Evolutionary conservation across 2,797 vertebrate species (phyloP).

Genomic region (Rhincodon typus): DNA sequence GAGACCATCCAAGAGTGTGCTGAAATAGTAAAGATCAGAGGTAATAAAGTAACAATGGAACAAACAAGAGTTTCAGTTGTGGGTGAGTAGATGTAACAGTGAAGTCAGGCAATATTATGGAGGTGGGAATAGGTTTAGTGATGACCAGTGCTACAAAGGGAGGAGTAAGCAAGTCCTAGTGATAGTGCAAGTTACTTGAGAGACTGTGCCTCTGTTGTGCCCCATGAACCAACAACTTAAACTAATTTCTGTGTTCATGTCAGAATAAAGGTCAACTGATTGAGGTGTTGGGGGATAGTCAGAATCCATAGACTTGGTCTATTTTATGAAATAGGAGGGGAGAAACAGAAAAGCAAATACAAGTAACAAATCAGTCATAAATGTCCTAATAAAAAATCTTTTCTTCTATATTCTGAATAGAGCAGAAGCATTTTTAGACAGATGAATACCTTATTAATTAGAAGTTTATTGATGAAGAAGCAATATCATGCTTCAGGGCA

Average conservation of each 20-base stretch:
- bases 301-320: background rate
- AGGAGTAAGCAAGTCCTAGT: no score
- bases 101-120: no score
- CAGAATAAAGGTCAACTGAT: background rate
- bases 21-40: no score
- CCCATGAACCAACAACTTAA: background rate
- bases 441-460: background rate
- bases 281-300: background rate
- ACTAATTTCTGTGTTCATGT: background rate
- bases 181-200: background rate
- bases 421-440: background rate
- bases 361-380: background rate
- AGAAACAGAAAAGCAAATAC: background rate
- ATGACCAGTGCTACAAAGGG: no score
- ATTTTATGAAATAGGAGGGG: background rate
- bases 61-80: no score
- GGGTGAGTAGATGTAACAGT: no score
- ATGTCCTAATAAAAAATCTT: background rate
- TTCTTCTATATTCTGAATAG: background rate
- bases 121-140: no score
- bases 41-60: no score
- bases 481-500: background rate
- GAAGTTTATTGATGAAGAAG: background rate
- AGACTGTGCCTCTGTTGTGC: no score
- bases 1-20: no score